These are phyloP conservation scores for Callyntrura guangdongensis DNA, from an alignment of 2,888 invertebrate species.

Conservation along the genomic window DNA sequence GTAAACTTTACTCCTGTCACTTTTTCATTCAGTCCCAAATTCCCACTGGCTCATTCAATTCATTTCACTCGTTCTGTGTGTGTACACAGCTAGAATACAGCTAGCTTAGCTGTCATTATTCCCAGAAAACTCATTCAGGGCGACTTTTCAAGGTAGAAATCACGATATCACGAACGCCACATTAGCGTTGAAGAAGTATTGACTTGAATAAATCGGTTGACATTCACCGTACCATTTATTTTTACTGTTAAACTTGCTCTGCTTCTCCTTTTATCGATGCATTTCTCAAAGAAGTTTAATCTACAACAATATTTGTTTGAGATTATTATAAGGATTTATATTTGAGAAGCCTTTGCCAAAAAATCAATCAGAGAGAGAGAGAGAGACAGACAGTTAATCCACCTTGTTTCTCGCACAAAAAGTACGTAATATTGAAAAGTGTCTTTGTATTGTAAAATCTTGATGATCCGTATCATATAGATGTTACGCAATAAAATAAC, in stretches of 20 bases:
- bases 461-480: constrained; percentile 31
- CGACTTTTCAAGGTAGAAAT: constrained; percentile 35
- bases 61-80: not conserved
- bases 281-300: not conserved
- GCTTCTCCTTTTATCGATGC: not conserved
- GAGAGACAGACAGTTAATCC: not conserved
- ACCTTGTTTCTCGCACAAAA: not conserved
- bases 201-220: constrained; percentile 7
- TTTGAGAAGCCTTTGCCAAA: not conserved
- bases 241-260: not conserved
- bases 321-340: not conserved
- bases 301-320: constrained; percentile 17
- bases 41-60: constrained; percentile 18
- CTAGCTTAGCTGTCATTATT: not conserved
- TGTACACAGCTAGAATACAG: not conserved
- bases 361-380: not conserved
- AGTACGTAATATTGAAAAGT: not conserved
- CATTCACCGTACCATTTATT: constrained; percentile 9
- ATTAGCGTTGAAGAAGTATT: not conserved
- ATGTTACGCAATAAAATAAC: not conserved
- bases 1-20: not conserved
- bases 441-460: constrained; percentile 28
- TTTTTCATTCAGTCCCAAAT: not conserved
- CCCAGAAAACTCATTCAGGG: not conserved
- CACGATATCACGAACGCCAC: constrained; percentile 20